phyloP scores from a whole-genome alignment of 2,888 invertebrate species.

The Drosophila meridiana region DNA sequence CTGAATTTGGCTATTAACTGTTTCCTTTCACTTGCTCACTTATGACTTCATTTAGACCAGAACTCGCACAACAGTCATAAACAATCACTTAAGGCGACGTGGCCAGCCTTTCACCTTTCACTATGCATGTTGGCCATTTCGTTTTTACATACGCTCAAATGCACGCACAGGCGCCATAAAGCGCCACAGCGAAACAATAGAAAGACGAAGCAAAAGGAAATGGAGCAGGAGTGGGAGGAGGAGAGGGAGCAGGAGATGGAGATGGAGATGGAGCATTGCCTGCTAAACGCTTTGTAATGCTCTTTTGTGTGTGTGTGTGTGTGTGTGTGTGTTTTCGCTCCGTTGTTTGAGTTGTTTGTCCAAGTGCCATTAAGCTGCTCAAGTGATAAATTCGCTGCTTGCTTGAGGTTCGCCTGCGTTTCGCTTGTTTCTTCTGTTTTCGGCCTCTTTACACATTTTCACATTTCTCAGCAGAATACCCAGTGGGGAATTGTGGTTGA shows the following conservation, averaged over 20 bases:
- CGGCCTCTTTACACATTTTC: conserved; percentile 39
- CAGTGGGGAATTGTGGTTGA: neutral
- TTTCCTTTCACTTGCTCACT: conserved; percentile 17
- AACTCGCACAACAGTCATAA: conserved; percentile 16
- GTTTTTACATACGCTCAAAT: conserved; percentile 37
- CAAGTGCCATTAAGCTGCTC: conserved; percentile 77
- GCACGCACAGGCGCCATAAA: conserved; percentile 44
- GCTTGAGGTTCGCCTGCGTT: conserved; percentile 37
- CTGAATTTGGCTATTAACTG: conserved; percentile 7
- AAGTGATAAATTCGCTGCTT: conserved; percentile 76
- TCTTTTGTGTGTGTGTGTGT: conserved; percentile 62
- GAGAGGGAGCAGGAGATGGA: neutral
- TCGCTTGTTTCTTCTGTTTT: conserved; percentile 12
- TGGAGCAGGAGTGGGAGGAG: neutral
- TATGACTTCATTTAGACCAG: conserved; percentile 53
- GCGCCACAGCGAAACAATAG: conserved; percentile 36
- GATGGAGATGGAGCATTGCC: conserved; percentile 18
- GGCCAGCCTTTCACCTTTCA: conserved; percentile 12
- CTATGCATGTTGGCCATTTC: conserved; percentile 29
- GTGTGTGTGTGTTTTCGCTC: conserved; percentile 43
- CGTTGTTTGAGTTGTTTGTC: conserved; percentile 49
- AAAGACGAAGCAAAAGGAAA: conserved; percentile 20
- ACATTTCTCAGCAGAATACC: conserved; percentile 22
- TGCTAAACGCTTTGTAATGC: conserved; percentile 76
- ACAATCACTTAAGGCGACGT: conserved; percentile 40